Evolutionary conservation across 1,140 invertebrate species (phyloP).

Genomic region (Hyles euphorbiae): DNA sequence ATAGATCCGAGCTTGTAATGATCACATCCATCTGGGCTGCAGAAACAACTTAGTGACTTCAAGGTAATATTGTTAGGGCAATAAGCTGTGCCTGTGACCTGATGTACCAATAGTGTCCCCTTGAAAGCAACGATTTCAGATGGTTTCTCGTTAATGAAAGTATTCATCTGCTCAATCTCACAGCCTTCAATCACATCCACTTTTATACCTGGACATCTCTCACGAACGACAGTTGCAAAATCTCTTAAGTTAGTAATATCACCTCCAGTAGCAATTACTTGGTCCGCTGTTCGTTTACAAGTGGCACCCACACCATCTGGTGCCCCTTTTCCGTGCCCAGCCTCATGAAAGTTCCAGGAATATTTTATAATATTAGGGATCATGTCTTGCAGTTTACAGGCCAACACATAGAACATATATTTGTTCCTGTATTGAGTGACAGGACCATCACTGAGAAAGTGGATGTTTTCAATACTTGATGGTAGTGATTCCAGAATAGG

Average conservation of each 20-base stretch:
- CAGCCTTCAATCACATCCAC: conserved; percentile 20
- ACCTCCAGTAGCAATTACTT: conserved; percentile 22
- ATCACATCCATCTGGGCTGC: conserved; percentile 10
- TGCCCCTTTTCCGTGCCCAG: conserved; percentile 15
- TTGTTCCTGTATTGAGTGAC: conserved; percentile 20
- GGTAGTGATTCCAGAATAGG: conserved; percentile 9
- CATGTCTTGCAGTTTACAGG: conserved; percentile 8
- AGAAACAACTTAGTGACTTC: conserved; percentile 18
- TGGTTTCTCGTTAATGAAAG: conserved; percentile 17
- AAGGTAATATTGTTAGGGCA: conserved; percentile 15
- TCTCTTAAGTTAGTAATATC: conserved; percentile 30
- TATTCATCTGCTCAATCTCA: conserved; percentile 24
- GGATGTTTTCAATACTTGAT: conserved; percentile 13
- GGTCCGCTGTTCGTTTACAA: conserved; percentile 20
- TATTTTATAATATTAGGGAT: conserved; percentile 11
- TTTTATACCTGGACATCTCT: conserved; percentile 23
- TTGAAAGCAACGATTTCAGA: conserved; percentile 26
- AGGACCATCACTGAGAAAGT: conserved; percentile 18
- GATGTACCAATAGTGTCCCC: conserved; percentile 21
- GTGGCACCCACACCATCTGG: conserved; percentile 19
- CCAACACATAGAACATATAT: conserved; percentile 14
- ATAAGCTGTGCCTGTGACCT: conserved; percentile 17
- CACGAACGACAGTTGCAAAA: conserved; percentile 26
- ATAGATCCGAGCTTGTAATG: conserved; percentile 21
- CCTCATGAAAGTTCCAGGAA: conserved; percentile 17